These are phyloP conservation scores for Poliocrania exsul DNA, from an alignment of 2,797 vertebrate genomes.

Conservation along the genomic window DNA sequence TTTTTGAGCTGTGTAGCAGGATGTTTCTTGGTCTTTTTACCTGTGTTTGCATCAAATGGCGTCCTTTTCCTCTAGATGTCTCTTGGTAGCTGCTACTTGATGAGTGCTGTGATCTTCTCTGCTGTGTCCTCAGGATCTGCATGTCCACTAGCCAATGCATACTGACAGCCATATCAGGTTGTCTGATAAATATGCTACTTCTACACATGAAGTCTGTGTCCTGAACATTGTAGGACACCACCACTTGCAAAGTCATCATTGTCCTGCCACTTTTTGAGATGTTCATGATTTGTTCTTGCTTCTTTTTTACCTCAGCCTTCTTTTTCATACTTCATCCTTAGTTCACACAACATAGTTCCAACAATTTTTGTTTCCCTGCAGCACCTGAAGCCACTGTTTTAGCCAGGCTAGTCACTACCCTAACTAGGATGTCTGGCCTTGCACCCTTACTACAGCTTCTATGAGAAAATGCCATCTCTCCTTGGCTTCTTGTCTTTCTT, in stretches of 20 bases:
- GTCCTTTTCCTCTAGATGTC: neutral
- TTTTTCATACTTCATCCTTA: neutral
- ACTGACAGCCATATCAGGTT: neutral
- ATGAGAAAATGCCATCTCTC: neutral
- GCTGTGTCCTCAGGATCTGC: neutral
- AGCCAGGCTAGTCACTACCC: neutral
- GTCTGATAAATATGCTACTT: neutral
- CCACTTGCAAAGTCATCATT: neutral
- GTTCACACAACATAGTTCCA: neutral
- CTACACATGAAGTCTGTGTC: accelerated
- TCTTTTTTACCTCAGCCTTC: neutral
- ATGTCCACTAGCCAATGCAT: neutral
- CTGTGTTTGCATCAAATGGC: neutral
- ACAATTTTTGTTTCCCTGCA: neutral
- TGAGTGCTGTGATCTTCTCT: neutral
- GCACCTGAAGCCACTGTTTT: neutral
- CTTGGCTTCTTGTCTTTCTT: neutral
- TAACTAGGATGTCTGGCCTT: neutral
- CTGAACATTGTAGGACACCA: accelerated
- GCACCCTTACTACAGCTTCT: neutral
- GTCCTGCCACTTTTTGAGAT: neutral
- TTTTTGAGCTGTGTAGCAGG: neutral
- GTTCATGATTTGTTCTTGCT: neutral
- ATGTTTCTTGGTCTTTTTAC: accelerated
- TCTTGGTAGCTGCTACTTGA: neutral